These are phyloP conservation scores for Clamator glandarius DNA, from an alignment of 2,797 vertebrate species.

Conservation along the genomic window DNA sequence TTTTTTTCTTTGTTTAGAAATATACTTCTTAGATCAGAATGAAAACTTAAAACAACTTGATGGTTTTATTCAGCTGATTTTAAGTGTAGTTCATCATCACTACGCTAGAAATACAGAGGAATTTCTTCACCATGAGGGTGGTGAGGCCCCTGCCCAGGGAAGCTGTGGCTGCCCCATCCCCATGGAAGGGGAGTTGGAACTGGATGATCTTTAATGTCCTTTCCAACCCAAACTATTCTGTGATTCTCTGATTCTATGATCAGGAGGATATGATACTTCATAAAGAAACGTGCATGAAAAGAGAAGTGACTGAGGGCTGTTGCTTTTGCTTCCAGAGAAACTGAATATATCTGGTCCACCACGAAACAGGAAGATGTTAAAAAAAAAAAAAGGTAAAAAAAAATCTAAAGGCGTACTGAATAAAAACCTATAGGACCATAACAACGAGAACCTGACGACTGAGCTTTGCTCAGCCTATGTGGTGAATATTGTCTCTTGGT, in stretches of 20 bases:
- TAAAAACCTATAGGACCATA: neutral
- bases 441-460: neutral
- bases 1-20: too few species aligned
- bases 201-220: too few species aligned
- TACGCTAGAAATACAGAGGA: too few species aligned
- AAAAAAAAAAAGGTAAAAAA: neutral
- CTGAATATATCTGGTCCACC: slow-evolving; percentile 90
- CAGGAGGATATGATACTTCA: slow-evolving; percentile 83
- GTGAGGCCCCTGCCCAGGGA: too few species aligned
- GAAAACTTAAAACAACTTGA: too few species aligned
- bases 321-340: slow-evolving; percentile 86
- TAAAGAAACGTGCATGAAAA: slow-evolving; percentile 80
- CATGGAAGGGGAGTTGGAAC: too few species aligned
- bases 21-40: too few species aligned
- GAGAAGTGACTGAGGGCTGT: slow-evolving; percentile 84
- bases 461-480: neutral
- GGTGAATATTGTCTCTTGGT: neutral
- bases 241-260: neutral
- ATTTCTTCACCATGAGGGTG: too few species aligned
- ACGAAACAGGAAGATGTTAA: slow-evolving; percentile 86
- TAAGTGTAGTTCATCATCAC: too few species aligned
- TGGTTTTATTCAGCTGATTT: too few species aligned
- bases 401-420: neutral
- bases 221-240: too few species aligned
- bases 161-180: too few species aligned